These are phyloP conservation scores for Chionis minor DNA, from an alignment of 2,113 vertebrate species.

Conservation along the genomic window DNA sequence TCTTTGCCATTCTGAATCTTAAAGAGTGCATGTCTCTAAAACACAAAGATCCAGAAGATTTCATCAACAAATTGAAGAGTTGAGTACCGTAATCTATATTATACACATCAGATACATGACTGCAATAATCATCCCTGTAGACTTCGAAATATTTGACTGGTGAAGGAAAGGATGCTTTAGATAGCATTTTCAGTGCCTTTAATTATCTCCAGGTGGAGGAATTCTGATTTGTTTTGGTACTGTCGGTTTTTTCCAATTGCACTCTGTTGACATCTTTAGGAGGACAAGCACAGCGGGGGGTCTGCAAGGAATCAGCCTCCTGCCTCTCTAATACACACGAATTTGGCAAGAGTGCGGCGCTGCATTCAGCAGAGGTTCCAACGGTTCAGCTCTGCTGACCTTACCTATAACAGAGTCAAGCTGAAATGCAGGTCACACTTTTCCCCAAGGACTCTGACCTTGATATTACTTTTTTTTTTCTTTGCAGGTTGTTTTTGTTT, in stretches of 20 bases:
- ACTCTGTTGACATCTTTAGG: background rate
- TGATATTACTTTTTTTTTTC: background rate
- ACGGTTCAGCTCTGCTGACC: background rate
- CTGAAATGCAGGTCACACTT: background rate
- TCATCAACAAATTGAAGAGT: background rate
- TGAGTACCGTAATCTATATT: background rate
- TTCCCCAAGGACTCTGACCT: background rate
- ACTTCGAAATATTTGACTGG: background rate
- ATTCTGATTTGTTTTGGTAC: background rate
- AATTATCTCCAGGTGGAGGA: background rate
- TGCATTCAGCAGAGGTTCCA: background rate
- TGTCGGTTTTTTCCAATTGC: background rate
- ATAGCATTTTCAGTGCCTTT: background rate
- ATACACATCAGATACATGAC: background rate
- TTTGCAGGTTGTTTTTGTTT: background rate
- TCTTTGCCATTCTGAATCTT: background rate
- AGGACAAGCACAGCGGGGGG: background rate
- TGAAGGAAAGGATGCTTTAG: background rate
- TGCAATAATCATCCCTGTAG: background rate
- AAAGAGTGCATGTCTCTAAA: background rate
- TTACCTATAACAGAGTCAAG: background rate
- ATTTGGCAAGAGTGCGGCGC: background rate
- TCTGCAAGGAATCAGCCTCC: background rate
- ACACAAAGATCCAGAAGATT: background rate
- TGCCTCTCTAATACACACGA: background rate